Evolutionary conservation across 2,113 vertebrate genomes (phyloP), one percentile per base, ranked within the genome.

Genomic region (Scopus umbretta): DNA sequence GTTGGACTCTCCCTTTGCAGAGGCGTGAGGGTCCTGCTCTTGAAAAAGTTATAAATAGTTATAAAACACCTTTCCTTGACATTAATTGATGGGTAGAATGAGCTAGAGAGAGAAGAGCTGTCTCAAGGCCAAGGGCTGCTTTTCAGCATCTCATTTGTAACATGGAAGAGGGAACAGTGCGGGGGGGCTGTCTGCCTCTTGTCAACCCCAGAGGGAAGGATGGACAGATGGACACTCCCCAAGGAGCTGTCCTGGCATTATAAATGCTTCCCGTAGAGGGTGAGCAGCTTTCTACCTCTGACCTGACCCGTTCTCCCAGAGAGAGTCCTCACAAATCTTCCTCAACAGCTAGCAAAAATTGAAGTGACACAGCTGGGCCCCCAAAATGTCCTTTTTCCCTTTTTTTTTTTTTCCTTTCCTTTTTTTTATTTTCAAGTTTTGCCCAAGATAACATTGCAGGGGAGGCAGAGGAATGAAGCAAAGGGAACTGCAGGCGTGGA

Each of bases 61-160:
- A 94, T 72, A 94, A 95, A 97, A 86, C 88, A 86, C 83, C 92
- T 96, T 86, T 66, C 55, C 81, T 83, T 63, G 94, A 96, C 94
- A 88, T 94, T 96, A 97, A 97, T 93, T 96, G 98, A 98, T 98
- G 97, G 50, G 82, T 18, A 94, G 67, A 92, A 96, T 2, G 5
- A 95, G 96, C 98, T 88, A 94, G 93, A 92, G 98, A 98, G 96
- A 98, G 96, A 92, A 95, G 94, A 96, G 95, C 95, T 97, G 97
- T 98, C 96, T 98, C 90, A 96, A 96, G 96, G 97, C 97, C 89
- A 96, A 97, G 92, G 94, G 96, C 96, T 96, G 94, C 98, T 97
- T 98, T 98, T 98, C 98, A 98, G 97, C 95, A 53, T 98, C 98
- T 98, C 97, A 98, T 98, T 98, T 98, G 97, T 98, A 98, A 98